Conservation (phyloP, 2,113 vertebrate genomes). For the Urocitellus parryii region DNA sequence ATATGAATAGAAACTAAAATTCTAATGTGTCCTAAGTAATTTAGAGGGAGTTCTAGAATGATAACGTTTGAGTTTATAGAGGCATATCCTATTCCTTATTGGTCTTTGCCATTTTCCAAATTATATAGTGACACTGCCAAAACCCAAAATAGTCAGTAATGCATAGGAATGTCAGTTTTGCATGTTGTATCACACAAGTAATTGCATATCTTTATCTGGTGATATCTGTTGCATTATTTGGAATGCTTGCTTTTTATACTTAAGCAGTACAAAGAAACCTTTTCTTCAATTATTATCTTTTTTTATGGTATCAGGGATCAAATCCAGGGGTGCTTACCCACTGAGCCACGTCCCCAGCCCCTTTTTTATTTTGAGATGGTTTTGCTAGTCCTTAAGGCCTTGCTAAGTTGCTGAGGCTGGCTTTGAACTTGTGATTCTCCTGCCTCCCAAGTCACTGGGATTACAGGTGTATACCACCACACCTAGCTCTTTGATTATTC, state of each 20-base stretch:
- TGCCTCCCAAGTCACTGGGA: background rate
- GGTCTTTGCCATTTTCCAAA: background rate
- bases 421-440: background rate
- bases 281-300: background rate
- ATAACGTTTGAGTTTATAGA: background rate
- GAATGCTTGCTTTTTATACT: background rate
- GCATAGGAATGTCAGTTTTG: background rate
- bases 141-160: background rate
- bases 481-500: background rate
- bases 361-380: background rate
- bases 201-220: background rate
- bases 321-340: too few species aligned
- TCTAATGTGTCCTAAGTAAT: background rate
- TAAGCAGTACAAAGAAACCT: background rate
- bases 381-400: background rate
- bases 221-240: background rate
- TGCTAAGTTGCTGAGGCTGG: background rate
- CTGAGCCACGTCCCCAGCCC: background rate
- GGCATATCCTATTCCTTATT: accelerated
- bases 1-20: slow-evolving; percentile 11
- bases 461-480: background rate
- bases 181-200: background rate
- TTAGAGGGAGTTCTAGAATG: background rate
- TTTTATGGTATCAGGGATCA: too few species aligned
- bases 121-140: background rate